Conservation (phyloP, 2,113 vertebrate species). For the Eonycteris spelaea region DNA sequence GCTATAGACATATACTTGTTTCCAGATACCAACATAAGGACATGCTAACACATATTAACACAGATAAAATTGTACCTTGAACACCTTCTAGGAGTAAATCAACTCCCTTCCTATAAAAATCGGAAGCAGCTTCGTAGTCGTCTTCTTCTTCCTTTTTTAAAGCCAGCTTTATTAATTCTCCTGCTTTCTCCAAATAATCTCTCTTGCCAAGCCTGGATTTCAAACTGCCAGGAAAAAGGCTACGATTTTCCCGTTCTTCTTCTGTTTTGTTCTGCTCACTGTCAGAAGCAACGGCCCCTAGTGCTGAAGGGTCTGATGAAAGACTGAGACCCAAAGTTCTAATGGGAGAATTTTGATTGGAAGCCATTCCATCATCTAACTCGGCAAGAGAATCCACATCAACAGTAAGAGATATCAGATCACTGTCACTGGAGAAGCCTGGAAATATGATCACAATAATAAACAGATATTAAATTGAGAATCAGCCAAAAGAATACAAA, state of each 20-base stretch:
- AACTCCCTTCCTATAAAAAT: slow-evolving; percentile 93
- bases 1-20: not conserved
- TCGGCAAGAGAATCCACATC: slow-evolving; percentile 92
- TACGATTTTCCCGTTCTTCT: slow-evolving; percentile 80
- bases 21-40: not conserved
- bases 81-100: slow-evolving; percentile 97
- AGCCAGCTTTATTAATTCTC: slow-evolving; percentile 92
- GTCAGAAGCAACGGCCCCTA: slow-evolving; percentile 73
- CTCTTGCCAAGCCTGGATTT: slow-evolving; percentile 85
- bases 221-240: slow-evolving; percentile 86
- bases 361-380: slow-evolving; percentile 98
- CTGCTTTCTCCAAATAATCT: slow-evolving; percentile 94
- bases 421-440: slow-evolving; percentile 94
- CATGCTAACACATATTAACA: not conserved
- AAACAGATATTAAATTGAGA: slow-evolving; percentile 7
- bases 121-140: slow-evolving; percentile 92
- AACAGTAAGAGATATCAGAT: slow-evolving; percentile 90
- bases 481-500: slow-evolving; percentile 2
- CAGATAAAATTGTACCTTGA: slow-evolving; percentile 87
- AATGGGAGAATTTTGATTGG: slow-evolving; percentile 91
- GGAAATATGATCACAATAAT: slow-evolving; percentile 35
- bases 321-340: slow-evolving; percentile 82
- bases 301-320: slow-evolving; percentile 75
- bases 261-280: slow-evolving; percentile 85
- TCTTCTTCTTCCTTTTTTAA: slow-evolving; percentile 93